Percentiles rank a stretch among this genome's conserved stretches.
Conservation (phyloP, 2,888 invertebrate species). For the Thymelicus sylvestris region DNA sequence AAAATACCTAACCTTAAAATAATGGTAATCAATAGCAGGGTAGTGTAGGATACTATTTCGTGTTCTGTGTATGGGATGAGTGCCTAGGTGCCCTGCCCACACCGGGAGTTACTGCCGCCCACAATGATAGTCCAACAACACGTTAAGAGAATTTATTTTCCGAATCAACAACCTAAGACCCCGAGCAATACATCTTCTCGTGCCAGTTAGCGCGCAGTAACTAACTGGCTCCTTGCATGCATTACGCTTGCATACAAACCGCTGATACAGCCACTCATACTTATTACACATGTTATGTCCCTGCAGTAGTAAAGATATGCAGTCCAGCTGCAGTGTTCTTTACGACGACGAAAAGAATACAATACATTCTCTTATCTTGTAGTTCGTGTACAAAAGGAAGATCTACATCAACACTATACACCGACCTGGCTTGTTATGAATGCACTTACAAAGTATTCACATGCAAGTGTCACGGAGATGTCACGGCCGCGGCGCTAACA, state of each 20-base stretch:
- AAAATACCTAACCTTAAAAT: too few relatives aligned
- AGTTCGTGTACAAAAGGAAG: neutral
- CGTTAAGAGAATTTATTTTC: neutral
- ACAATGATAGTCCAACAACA: neutral
- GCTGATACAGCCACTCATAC: too few relatives aligned
- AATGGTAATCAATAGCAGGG: too few relatives aligned
- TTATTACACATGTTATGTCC: too few relatives aligned
- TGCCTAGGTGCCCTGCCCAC: neutral
- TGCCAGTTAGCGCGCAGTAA: constrained; percentile 2
- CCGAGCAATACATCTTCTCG: constrained; percentile 4
- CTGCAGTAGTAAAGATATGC: too few relatives aligned
- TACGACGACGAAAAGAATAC: neutral
- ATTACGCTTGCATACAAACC: neutral
- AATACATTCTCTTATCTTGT: neutral
- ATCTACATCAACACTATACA: neutral
- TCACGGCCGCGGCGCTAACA: constrained; percentile 32
- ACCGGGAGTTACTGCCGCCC: neutral
- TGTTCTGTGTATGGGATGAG: neutral
- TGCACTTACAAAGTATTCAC: constrained; percentile 6
- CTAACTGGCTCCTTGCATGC: constrained; percentile 1
- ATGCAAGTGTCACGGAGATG: constrained; percentile 31
- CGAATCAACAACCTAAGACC: neutral
- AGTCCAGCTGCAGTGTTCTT: neutral
- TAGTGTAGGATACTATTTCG: constrained; percentile 3
- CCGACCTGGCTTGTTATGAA: neutral